These are phyloP conservation scores for Leucoptera coffeella DNA, from an alignment of 2,888 invertebrate species.

Conservation along the genomic window DNA sequence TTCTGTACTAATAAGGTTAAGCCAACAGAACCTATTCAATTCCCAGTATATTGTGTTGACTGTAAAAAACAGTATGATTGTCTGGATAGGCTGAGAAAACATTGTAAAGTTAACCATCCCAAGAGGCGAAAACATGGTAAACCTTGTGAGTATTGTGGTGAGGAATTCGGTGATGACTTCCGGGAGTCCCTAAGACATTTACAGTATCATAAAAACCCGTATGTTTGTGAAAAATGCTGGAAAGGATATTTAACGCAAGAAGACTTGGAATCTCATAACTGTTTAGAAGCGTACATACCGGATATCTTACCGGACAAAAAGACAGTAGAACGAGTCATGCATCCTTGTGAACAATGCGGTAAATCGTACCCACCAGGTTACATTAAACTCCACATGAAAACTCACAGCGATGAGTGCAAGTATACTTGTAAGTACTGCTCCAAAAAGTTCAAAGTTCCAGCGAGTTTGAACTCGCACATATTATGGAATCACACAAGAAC, in stretches of 20 bases:
- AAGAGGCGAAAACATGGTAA: too few relatives aligned
- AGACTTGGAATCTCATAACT: constrained; percentile 21
- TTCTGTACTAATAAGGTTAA: too few relatives aligned
- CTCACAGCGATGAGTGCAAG: constrained; percentile 27
- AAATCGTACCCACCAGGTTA: constrained; percentile 44
- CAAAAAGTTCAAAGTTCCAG: constrained; percentile 42
- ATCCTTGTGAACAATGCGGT: constrained; percentile 44
- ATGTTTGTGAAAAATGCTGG: constrained; percentile 40
- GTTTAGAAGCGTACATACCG: constrained; percentile 18
- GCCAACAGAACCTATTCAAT: not conserved
- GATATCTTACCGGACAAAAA: constrained; percentile 18
- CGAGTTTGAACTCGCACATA: constrained; percentile 35
- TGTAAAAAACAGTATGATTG: constrained; percentile 30
- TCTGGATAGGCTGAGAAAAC: constrained; percentile 18
- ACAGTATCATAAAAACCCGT: constrained; percentile 33
- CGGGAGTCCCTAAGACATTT: constrained; percentile 33
- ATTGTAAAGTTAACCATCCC: constrained; percentile 26
- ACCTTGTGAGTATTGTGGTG: constrained; percentile 39
- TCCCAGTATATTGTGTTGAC: constrained; percentile 23
- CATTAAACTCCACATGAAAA: constrained; percentile 38
- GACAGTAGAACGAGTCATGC: constrained; percentile 10
- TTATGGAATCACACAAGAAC: constrained; percentile 43
- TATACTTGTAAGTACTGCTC: constrained; percentile 43
- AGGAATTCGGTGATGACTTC: constrained; percentile 41
- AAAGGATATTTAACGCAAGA: constrained; percentile 24